Evolutionary conservation across 2,888 invertebrate genomes (phyloP).

Genomic region (Ornithoptera priamus): DNA sequence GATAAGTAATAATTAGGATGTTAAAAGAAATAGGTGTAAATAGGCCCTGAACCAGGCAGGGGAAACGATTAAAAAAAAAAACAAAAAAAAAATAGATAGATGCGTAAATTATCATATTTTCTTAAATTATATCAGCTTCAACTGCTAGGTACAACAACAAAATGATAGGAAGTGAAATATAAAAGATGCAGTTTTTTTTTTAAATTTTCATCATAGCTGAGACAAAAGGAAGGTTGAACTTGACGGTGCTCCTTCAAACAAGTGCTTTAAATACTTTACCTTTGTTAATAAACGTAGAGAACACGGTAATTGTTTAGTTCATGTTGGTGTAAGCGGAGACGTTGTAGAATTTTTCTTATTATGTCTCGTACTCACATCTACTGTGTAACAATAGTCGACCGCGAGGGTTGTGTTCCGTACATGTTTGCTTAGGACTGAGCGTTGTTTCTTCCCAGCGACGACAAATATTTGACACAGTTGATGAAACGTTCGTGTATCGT

Average conservation of each 20-base stretch:
- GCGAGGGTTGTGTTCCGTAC: constrained; percentile 24
- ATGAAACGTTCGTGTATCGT: constrained; percentile 28
- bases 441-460: constrained; percentile 28
- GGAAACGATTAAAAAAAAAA: no score
- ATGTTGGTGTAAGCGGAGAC: neutral
- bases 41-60: no score
- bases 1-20: no score
- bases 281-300: neutral
- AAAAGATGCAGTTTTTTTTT: no score
- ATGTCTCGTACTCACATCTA: constrained; percentile 20
- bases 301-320: neutral
- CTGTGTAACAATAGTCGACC: constrained; percentile 27
- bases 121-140: no score
- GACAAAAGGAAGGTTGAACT: neutral
- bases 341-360: constrained; percentile 14
- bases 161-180: no score
- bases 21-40: no score
- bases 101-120: no score
- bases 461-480: constrained; percentile 31
- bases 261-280: neutral
- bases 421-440: constrained; percentile 30
- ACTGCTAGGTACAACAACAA: no score
- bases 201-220: neutral
- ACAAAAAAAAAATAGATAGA: no score
- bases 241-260: neutral